Base-by-base conservation (phyloP, 2,888 invertebrate genomes). In the Himalopsyche kuldschensis region DNA sequence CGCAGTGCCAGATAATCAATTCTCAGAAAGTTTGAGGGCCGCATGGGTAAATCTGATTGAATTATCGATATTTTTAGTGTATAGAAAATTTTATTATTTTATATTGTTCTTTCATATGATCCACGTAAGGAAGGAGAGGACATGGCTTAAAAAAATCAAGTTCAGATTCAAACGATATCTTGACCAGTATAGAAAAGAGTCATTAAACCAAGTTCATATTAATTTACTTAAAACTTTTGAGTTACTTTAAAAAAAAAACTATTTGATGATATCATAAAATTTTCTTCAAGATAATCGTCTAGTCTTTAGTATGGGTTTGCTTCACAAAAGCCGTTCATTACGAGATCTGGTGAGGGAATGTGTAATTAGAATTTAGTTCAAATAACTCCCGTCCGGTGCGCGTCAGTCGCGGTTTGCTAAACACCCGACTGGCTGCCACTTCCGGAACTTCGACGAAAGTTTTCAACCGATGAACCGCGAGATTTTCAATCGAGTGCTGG, bases 371-470 rank as follows among this genome's bases (percentile, higher is more conserved):
- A 47, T 48, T 47, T 27, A 27, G 46, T 79, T 47, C 79, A 47
- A 47, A 48, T 47, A 79, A 46, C 46, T 27, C 46, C 17, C 48
- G 46, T 47, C 47, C 48, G 47, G 79, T 30, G 24, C 69, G 69
- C 69, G 69, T 69, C 46, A 46, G 30, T 30, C 46, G 79, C 47
- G 79, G 79, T 79, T 79, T 46, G 47, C 47, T 41, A 31, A 79
- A 47, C 79, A 32, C 46, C 47, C 47, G 24, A 47, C 79, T 47
- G 79, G 69, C 27, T 24, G 69, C 69, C 69, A 69, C 69, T 79
- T 79, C 79, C 47, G 79, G 79, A 79, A 79, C 31, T 79, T 79
- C 20, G 15, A 15, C 5, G 47, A 79, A 79, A 79, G 79, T 79
- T 79, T 79, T 79, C 79, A 48, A 15, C 41, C 41, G 41, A 41